Base-by-base conservation (phyloP, 1,140 invertebrate genomes). In the Tigriopus japonicus region DNA sequence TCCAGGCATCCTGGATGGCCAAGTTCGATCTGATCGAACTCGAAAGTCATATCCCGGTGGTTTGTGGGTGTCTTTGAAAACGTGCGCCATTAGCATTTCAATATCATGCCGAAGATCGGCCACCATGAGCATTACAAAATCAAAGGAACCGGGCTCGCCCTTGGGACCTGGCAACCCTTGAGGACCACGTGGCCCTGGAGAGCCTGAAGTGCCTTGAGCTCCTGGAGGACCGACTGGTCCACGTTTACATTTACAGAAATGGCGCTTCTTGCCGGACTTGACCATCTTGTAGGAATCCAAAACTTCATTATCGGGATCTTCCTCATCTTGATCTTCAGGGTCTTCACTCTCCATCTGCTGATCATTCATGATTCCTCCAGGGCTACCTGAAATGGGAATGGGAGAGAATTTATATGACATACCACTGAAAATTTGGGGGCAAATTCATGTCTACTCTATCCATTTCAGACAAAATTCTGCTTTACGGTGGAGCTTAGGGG, bases 81-180 rank as follows among this genome's bases (percentile, higher is more conserved):
- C 77, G 66, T 70, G 74, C 24, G 73, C 71, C 65, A 81, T 79
- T 28, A 81, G 68, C 62, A 78, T 75, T 35, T 75, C 72, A 62
- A 82, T 76, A 66, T 81, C 79, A 65, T 80, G 76, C 59, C 76
- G 70, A 1, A 82, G 67, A 66, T 81, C 79, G 3, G 79, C 79
- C 28, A 82, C 65, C 58, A 81, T 67, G 2, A 81, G 70, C 41
- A 81, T 69, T 63, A 81, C 70, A 51, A 80, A 75, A 65, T 82
- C 79, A 45, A 80, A 70, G 13, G 76, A 78, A 1, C 77, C 78
- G 62, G 74, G 72, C 9, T 78, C 75, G 0, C 79, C 79, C 62
- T 77, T 75, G 10, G 73, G 69, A 0, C 80, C 80, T 28, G 74
- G 67, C 0, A 73, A 70, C 0, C 80, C 80, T 43, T 72, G 67